Evolutionary conservation across 1,140 invertebrate species (phyloP).

Genomic region (Pteromalus puparum): DNA sequence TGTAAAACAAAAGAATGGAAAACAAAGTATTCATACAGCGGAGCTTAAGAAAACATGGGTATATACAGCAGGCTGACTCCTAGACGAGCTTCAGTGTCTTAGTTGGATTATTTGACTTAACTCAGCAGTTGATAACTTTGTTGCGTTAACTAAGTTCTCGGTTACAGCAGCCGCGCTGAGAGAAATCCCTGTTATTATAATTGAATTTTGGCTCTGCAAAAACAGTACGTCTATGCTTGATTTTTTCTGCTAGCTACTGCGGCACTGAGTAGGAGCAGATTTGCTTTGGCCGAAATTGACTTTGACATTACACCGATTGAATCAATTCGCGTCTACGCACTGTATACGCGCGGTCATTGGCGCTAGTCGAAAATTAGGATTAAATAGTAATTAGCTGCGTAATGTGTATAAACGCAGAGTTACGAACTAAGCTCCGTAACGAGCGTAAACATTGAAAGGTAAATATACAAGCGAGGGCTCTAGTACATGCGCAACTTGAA

Average conservation of each 20-base stretch:
- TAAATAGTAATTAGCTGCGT: background rate
- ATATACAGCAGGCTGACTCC: background rate
- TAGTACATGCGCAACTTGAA: background rate
- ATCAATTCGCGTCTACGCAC: no score
- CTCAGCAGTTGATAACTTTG: constrained; percentile 22
- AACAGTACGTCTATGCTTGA: background rate
- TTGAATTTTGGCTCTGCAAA: background rate
- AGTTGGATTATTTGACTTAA: constrained; percentile 17
- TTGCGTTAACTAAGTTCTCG: constrained; percentile 26
- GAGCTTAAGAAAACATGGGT: background rate
- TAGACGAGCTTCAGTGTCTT: background rate
- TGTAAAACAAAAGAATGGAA: background rate
- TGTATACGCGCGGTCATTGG: no score
- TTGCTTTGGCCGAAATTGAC: background rate
- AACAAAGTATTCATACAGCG: no score
- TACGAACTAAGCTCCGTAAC: background rate
- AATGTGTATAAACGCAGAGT: background rate
- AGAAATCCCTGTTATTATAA: background rate
- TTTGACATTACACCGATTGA: no score
- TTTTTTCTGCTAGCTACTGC: background rate
- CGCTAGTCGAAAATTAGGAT: background rate
- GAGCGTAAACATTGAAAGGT: background rate
- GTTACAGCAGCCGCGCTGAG: background rate
- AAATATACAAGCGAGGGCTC: background rate
- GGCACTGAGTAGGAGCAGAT: background rate